Conservation (phyloP, 2,113 vertebrate genomes). For the Anguilla japonica region DNA sequence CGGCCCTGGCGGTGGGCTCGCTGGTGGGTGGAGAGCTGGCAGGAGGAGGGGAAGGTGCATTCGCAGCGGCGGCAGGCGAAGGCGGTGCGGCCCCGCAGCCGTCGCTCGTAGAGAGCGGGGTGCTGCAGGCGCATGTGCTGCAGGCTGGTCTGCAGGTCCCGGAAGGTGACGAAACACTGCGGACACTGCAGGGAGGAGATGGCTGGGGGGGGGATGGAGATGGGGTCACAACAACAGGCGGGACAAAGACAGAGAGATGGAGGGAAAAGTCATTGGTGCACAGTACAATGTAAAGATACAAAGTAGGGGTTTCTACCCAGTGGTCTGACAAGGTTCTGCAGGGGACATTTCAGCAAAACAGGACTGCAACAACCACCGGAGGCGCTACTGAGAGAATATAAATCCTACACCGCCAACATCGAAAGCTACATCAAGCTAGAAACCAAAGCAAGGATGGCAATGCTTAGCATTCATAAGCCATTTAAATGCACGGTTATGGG, state of each 20-base stretch:
- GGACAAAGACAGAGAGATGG: neutral
- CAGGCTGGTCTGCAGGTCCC: slow-evolving; percentile 7
- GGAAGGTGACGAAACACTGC: slow-evolving; percentile 19
- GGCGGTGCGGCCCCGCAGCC: slow-evolving; percentile 4
- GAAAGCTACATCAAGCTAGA: no score
- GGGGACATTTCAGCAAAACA: no score
- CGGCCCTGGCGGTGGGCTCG: neutral
- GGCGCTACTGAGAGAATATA: no score
- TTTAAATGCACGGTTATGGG: no score
- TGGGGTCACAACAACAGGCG: no score
- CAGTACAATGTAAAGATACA: no score
- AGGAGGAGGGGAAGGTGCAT: slow-evolving; percentile 20
- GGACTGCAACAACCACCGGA: no score
- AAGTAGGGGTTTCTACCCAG: no score
- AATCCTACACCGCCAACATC: no score
- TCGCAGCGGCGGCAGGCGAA: slow-evolving; percentile 23
- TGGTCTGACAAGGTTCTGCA: no score
- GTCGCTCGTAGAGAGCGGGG: neutral
- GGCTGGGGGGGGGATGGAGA: neutral
- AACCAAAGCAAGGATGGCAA: no score
- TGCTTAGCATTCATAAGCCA: no score
- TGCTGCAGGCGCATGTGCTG: slow-evolving; percentile 19
- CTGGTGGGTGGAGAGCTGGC: slow-evolving; percentile 17
- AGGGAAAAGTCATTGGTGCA: neutral
- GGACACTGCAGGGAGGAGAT: neutral